These are phyloP conservation scores for Eubasilissa splendida DNA, from an alignment of 2,888 invertebrate genomes.

Conservation along the genomic window DNA sequence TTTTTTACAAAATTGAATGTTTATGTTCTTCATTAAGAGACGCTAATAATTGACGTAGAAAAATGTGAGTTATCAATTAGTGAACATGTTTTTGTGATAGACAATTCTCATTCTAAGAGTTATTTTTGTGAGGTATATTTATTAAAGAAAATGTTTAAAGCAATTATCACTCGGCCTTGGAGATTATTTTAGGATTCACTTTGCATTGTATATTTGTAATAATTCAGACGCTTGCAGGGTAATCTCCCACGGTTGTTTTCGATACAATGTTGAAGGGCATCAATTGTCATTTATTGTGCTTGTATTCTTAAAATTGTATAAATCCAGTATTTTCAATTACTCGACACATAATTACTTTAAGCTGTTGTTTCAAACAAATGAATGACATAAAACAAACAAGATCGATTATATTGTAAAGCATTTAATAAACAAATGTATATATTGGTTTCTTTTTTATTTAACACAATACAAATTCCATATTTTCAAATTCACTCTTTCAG, in stretches of 20 bases:
- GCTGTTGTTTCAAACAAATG: conserved; percentile 44
- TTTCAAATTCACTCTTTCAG: too few species aligned
- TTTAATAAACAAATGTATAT: conserved; percentile 53
- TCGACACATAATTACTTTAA: conserved; percentile 51
- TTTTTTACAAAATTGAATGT: conserved; percentile 19
- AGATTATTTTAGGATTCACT: conserved; percentile 22
- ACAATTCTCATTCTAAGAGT: conserved; percentile 35
- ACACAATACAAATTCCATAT: neutral
- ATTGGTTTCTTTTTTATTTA: conserved; percentile 13
- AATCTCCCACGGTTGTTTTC: conserved; percentile 40
- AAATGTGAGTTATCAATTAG: conserved; percentile 44
- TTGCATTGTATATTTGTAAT: conserved; percentile 18
- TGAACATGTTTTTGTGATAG: conserved; percentile 50
- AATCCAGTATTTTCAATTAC: conserved; percentile 52
- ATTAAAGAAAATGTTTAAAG: conserved; percentile 44
- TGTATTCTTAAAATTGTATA: conserved; percentile 41
- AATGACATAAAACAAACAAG: conserved; percentile 40
- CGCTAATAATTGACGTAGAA: conserved; percentile 15
- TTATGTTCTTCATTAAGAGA: conserved; percentile 21
- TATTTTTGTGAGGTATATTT: conserved; percentile 51
- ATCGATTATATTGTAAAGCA: conserved; percentile 50
- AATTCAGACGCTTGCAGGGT: conserved; percentile 38
- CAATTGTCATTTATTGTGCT: conserved; percentile 46
- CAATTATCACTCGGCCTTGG: conserved; percentile 50
- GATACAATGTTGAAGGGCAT: neutral